Evolutionary conservation across 2,797 vertebrate species (phyloP), one percentile per base, ranked within the genome.

Genomic region (Adrianichthys oophorus): DNA sequence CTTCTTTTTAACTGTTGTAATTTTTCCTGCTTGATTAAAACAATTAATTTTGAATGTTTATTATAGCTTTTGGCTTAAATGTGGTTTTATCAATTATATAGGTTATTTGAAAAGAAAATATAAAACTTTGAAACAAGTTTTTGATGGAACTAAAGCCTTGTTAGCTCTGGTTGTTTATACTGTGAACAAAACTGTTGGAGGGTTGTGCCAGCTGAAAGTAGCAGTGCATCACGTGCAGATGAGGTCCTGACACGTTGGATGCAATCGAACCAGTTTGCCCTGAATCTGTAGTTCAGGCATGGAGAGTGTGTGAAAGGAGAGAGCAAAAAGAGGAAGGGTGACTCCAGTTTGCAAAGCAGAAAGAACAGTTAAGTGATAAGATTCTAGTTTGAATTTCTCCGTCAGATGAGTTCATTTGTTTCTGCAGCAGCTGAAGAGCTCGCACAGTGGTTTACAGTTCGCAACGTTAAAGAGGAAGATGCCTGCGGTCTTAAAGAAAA

Each of bases 261-360:
- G 70, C 37, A 26, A 78, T 70, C 74, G 44, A 83, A 88, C 86
- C 79, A 56, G 85, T 87, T 83, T 74, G 40, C 26, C 72, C 7
- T 60, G 72, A 48, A 37, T 55, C 44, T 66, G 56, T 23, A 62
- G 70, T 75, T 81, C 62, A 65, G 65, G 70, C 70, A 76, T 18
- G 51, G 10, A 15, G 19, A 52, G 26, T 59, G 50, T 26, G 48
- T 16, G 51, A 29, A 51, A 45, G 19, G 6, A 29, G 24, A 26
- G 26, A 40, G 47, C 49, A 13, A 5, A 56, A 48, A 3, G 24
- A 17, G 29, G 47, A 51, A 16, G 7, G 62, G 62, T 29, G 65
- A 49, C 6, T 16, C 29, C 3, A 45, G 51, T 53, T 41, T 19
- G 52, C 53, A 40, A 54, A 59, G 29, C 48, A 70, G 60, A 17